Evolutionary conservation across 1,140 invertebrate species (phyloP).

Genomic region (Drosophila repleta): DNA sequence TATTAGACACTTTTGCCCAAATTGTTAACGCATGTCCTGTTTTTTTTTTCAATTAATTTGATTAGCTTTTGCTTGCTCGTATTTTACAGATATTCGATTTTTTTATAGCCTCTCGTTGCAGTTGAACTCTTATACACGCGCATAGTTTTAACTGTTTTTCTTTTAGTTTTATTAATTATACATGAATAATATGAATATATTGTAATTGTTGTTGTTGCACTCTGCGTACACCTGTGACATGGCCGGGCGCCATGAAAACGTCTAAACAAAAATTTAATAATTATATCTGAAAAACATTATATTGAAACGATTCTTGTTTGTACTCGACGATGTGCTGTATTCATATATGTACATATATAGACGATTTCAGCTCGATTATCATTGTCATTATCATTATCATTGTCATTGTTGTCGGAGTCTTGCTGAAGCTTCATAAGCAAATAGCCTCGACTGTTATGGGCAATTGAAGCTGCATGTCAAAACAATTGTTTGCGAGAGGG

Average conservation of each 20-base stretch:
- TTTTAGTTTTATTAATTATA: constrained; percentile 7
- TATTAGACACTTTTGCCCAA: constrained; percentile 6
- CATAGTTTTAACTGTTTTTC: constrained; percentile 13
- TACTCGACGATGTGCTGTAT: too few species aligned
- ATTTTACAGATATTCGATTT: not conserved
- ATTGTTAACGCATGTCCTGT: constrained; percentile 21
- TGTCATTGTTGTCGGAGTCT: constrained; percentile 9
- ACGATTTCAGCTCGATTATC: too few species aligned
- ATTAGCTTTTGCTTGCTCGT: constrained; percentile 12
- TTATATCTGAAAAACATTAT: constrained; percentile 23
- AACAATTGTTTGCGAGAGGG: too few species aligned
- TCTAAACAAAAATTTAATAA: constrained; percentile 11
- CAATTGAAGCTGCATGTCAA: too few species aligned
- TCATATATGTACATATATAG: too few species aligned
- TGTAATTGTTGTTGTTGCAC: constrained; percentile 48
- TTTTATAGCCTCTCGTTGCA: not conserved
- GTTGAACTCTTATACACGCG: not conserved
- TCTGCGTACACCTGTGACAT: constrained; percentile 49
- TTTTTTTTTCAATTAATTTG: constrained; percentile 1
- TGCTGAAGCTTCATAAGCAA: constrained; percentile 3
- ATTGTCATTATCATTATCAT: not conserved
- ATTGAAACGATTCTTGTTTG: not conserved
- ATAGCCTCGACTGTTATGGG: not conserved
- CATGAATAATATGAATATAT: constrained; percentile 4
- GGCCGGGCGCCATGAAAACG: constrained; percentile 57